These are phyloP conservation scores for Ectobius pallidus DNA, from an alignment of 2,888 invertebrate genomes.

Conservation along the genomic window DNA sequence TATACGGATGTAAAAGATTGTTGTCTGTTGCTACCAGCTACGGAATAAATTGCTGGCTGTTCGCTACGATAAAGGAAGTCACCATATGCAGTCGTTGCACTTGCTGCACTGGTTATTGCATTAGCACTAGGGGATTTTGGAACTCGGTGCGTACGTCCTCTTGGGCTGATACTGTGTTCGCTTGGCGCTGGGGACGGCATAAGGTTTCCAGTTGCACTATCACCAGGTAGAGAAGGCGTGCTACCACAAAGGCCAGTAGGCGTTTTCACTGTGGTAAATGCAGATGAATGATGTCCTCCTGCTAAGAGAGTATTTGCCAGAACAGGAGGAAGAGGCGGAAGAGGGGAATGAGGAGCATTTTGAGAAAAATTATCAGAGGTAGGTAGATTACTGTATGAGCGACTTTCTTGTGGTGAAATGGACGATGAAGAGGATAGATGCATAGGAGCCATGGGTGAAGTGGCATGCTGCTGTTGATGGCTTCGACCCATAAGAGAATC, in stretches of 20 bases:
- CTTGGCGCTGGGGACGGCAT: slow-evolving; percentile 61
- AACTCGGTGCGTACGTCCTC: slow-evolving; percentile 53
- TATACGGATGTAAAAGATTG: slow-evolving; percentile 76
- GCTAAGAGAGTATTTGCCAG: slow-evolving; percentile 22
- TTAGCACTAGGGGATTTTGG: slow-evolving; percentile 22
- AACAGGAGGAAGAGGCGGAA: slow-evolving; percentile 48
- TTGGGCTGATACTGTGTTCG: slow-evolving; percentile 59
- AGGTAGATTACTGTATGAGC: background rate
- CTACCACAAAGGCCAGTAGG: slow-evolving; percentile 57
- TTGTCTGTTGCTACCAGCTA: slow-evolving; percentile 72
- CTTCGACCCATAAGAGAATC: slow-evolving; percentile 14
- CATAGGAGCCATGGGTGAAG: slow-evolving; percentile 17
- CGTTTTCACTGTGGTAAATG: slow-evolving; percentile 61
- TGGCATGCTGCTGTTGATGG: background rate
- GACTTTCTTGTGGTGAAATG: slow-evolving; percentile 35
- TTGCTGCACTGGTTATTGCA: slow-evolving; percentile 45
- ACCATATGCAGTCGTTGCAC: slow-evolving; percentile 49
- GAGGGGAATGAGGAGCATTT: slow-evolving; percentile 43
- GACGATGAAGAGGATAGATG: slow-evolving; percentile 30
- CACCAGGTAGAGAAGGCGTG: slow-evolving; percentile 43
- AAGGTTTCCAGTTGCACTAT: slow-evolving; percentile 55
- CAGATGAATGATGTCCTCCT: slow-evolving; percentile 56
- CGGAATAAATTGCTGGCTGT: slow-evolving; percentile 75
- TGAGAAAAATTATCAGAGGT: slow-evolving; percentile 41
- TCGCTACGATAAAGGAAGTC: slow-evolving; percentile 59